Evolutionary conservation across 1,140 invertebrate species (phyloP).

Genomic region (Phymorhynchus buccinoides): DNA sequence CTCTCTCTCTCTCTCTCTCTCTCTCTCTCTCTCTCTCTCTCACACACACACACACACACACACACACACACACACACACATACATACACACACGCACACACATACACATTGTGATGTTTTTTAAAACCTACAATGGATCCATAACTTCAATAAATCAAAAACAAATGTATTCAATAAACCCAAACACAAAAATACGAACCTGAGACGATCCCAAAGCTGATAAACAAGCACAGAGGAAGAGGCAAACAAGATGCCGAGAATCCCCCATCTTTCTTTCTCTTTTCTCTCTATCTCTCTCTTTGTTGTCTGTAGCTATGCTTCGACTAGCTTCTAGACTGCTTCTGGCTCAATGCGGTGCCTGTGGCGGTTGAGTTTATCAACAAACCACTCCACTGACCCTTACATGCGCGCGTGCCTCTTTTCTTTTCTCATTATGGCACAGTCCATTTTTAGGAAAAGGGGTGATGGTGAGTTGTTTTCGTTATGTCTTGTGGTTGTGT

Average conservation of each 20-base stretch:
- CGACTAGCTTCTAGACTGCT: too few relatives aligned
- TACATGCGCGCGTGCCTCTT: not conserved
- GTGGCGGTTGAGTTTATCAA: too few relatives aligned
- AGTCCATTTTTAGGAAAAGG: not conserved
- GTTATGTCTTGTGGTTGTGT: too few relatives aligned
- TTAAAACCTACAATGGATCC: too few relatives aligned
- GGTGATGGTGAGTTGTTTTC: too few relatives aligned
- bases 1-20: not conserved
- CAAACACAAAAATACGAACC: not conserved
- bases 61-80: slow-evolving; percentile 13
- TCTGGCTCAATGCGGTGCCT: too few relatives aligned
- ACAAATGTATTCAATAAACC: too few relatives aligned
- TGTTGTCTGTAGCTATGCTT: not conserved
- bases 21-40: not conserved
- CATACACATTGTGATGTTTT: not conserved
- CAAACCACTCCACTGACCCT: not conserved
- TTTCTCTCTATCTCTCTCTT: not conserved
- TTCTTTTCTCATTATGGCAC: not conserved
- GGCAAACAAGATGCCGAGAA: not conserved
- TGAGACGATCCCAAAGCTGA: not conserved
- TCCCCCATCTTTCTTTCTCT: not conserved
- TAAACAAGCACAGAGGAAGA: not conserved
- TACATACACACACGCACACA: slow-evolving; percentile 5
- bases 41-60: slow-evolving; percentile 8
- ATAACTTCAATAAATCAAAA: too few relatives aligned